Conservation (phyloP, 1,140 invertebrate genomes). For the Piezodorus guildinii region DNA sequence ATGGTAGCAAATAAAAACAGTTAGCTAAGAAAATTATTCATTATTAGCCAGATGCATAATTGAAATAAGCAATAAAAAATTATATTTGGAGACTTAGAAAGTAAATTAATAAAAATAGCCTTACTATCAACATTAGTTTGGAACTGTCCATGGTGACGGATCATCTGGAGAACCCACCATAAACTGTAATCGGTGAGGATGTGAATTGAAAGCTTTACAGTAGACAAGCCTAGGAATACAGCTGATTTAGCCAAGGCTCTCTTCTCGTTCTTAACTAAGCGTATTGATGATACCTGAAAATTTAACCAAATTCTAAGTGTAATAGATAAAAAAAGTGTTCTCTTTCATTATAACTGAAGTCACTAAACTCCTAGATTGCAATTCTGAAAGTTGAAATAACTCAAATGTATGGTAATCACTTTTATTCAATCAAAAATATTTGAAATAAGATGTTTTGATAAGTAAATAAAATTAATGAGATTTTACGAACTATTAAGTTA, state of each 20-base stretch:
- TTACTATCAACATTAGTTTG: conserved; percentile 11
- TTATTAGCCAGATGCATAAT: too few relatives aligned
- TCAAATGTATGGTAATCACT: too few relatives aligned
- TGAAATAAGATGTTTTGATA: too few relatives aligned
- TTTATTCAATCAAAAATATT: too few relatives aligned
- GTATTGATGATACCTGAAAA: conserved; percentile 42
- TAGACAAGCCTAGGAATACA: conserved; percentile 46
- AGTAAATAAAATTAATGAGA: too few relatives aligned
- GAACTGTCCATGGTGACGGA: conserved; percentile 49
- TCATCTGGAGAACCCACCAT: conserved; percentile 56
- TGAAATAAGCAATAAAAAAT: too few relatives aligned
- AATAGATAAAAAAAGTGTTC: neutral
- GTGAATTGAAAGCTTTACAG: conserved; percentile 53
- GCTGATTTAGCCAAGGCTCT: conserved; percentile 44
- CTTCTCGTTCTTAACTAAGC: conserved; percentile 47
- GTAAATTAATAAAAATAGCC: neutral
- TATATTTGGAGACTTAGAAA: too few relatives aligned
- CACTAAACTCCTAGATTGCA: neutral
- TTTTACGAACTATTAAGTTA: too few relatives aligned
- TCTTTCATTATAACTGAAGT: neutral
- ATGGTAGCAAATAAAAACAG: too few relatives aligned
- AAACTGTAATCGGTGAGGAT: conserved; percentile 60
- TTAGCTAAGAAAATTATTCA: too few relatives aligned
- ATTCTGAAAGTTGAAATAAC: too few relatives aligned
- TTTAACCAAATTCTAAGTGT: neutral